These are phyloP conservation scores for Spermophilus dauricus DNA, from an alignment of 2,113 vertebrate species.

Conservation along the genomic window DNA sequence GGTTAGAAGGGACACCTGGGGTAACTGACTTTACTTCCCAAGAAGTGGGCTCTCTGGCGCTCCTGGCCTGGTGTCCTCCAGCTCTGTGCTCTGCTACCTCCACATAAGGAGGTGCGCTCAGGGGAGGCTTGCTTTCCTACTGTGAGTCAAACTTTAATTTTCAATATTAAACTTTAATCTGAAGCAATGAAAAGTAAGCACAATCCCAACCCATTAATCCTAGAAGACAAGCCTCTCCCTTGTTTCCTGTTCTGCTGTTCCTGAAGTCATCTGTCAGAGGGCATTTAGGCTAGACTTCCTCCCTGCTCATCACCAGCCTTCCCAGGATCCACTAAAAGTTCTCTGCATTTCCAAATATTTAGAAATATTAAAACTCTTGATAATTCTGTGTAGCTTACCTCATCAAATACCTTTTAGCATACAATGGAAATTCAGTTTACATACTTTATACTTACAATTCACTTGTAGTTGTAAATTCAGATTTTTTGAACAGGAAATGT, in stretches of 20 bases:
- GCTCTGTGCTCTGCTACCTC: no score
- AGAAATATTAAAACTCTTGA: background rate
- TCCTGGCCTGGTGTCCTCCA: no score
- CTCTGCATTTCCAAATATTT: background rate
- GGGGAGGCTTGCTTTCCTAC: background rate
- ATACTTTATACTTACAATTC: background rate
- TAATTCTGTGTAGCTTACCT: background rate
- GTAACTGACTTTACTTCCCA: background rate
- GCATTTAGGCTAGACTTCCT: background rate
- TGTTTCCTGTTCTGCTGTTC: background rate
- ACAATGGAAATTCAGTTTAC: background rate
- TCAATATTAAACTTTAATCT: background rate
- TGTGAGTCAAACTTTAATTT: background rate
- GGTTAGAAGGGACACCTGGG: background rate
- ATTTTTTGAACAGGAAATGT: background rate
- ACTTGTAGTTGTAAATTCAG: background rate
- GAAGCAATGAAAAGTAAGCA: background rate
- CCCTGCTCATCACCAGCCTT: background rate
- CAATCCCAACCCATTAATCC: background rate
- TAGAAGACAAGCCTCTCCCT: background rate
- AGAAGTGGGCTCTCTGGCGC: background rate
- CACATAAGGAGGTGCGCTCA: rapidly evolving
- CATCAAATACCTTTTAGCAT: background rate
- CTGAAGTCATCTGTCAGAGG: background rate
- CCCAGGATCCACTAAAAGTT: background rate